Conservation (phyloP, 2,888 invertebrate species). For the Orchestes rusci region DNA sequence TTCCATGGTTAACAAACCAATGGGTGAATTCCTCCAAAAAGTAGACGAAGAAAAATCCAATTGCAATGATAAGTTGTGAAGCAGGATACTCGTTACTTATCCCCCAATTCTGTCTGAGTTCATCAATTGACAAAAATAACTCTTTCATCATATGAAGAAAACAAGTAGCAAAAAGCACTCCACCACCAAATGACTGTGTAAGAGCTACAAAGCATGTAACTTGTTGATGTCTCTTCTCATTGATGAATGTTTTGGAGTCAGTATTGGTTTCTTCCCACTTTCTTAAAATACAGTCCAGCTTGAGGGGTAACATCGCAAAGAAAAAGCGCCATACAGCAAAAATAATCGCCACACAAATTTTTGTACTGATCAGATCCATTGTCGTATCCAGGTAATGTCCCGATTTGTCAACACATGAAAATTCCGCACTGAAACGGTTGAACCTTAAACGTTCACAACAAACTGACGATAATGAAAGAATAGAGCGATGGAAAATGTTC, state of each 20-base stretch:
- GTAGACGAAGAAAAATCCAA: constrained; percentile 51
- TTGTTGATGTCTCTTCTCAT: constrained; percentile 36
- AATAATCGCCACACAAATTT: constrained; percentile 45
- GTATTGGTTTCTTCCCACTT: constrained; percentile 36
- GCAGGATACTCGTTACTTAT: constrained; percentile 41
- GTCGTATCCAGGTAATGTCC: too few relatives aligned
- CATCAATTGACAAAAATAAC: constrained; percentile 44
- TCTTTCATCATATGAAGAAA: constrained; percentile 54
- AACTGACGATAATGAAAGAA: too few relatives aligned
- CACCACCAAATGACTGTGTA: constrained; percentile 49
- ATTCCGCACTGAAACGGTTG: too few relatives aligned
- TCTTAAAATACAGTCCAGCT: constrained; percentile 41
- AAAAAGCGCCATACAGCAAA: constrained; percentile 45
- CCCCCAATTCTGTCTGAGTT: constrained; percentile 35
- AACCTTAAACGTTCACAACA: too few relatives aligned
- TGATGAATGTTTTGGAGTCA: constrained; percentile 28
- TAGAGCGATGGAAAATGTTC: too few relatives aligned
- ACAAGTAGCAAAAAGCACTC: constrained; percentile 51
- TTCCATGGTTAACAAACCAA: constrained; percentile 36
- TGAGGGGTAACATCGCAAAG: constrained; percentile 48
- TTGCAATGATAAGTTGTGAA: constrained; percentile 47
- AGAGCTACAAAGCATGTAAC: constrained; percentile 39
- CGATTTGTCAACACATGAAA: too few relatives aligned
- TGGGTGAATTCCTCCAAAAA: constrained; percentile 48
- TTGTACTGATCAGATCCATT: constrained; percentile 34